Conservation (phyloP, 2,888 invertebrate genomes). For the Apotomis turbidana region DNA sequence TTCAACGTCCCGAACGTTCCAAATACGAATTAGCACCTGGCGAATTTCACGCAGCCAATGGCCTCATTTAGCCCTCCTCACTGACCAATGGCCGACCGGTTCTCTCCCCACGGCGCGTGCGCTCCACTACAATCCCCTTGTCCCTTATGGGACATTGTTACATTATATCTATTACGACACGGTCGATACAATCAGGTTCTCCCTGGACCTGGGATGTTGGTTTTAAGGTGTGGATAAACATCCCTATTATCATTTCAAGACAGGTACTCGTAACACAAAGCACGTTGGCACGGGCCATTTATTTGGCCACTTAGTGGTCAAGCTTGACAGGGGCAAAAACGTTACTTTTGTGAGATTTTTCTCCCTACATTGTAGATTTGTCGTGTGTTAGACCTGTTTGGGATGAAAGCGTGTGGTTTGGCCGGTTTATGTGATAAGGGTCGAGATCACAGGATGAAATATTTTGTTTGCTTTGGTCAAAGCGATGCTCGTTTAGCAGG, state of each 20-base stretch:
- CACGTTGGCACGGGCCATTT: constrained; percentile 71
- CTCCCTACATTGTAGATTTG: constrained; percentile 67
- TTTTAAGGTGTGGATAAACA: constrained; percentile 66
- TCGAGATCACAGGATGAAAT: constrained; percentile 40
- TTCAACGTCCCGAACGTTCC: constrained; percentile 9
- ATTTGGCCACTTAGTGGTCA: constrained; percentile 76
- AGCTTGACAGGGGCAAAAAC: constrained; percentile 61
- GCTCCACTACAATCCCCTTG: constrained; percentile 52
- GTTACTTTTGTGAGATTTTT: constrained; percentile 65
- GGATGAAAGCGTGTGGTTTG: constrained; percentile 61
- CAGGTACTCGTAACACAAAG: constrained; percentile 70
- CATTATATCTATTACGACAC: constrained; percentile 24
- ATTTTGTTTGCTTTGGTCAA: constrained; percentile 1
- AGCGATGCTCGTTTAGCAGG: neutral
- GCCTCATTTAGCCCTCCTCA: constrained; percentile 48
- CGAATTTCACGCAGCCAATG: constrained; percentile 61
- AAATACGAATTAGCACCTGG: constrained; percentile 65
- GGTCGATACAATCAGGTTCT: constrained; percentile 52
- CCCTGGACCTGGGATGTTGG: constrained; percentile 78
- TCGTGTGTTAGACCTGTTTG: constrained; percentile 72
- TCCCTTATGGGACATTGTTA: constrained; percentile 13
- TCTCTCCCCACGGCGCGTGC: constrained; percentile 64
- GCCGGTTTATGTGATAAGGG: constrained; percentile 53
- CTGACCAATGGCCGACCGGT: constrained; percentile 80
- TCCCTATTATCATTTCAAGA: constrained; percentile 66